Evolutionary conservation across 1,140 invertebrate genomes (phyloP), one percentile per base, ranked within the genome.

Genomic region (Oncopodura yosiiana): DNA sequence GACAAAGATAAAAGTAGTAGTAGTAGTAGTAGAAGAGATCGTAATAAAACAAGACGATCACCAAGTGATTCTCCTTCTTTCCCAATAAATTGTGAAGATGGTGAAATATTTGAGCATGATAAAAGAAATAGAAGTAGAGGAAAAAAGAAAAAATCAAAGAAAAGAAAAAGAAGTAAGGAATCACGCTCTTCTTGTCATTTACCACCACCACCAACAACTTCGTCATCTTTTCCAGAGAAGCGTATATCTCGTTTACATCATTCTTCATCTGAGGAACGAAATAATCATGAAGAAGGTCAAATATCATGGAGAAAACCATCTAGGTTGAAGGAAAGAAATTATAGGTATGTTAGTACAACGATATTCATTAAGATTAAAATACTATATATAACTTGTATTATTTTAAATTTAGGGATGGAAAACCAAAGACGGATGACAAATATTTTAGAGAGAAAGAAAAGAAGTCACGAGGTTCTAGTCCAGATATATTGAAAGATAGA

Each of bases 321-420:
- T 9, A 87, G 84, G 65, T 81, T 79, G 5, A 87, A 87, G 66
- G 85, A 86, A 58, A 71, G 87, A 48, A 87, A 86, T 64, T 92
- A 90, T 34, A 63, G 62, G 62, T 63, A 9, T 1, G 11, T 41
- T 46, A 1, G n/a, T 34, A 8, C 32, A n/a, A n/a, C n/a, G n/a
- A n/a, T n/a, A n/a, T n/a, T n/a, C n/a, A n/a, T n/a, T 39, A 18
- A 5, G 21, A 16, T 16, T 39, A 19, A 19, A 6, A 39, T 14
- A 18, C 2, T 39, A 18, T 9, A 39, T 38, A 32, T 16, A 39
- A 36, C 24, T n/a, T 44, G 18, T 23, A 43, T 14, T 56, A 6
- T 19, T 19, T 36, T 53, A 24, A 6, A 30, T 48, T 1, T 65
- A 74, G 87, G 1, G 83, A 84, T 37, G 81, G 83, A 41, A 79